A percentile compares a stretch with the other conserved stretches of the same genome.
phyloP scores from a whole-genome alignment of 2,113 vertebrate species.

The Solea senegalensis region DNA sequence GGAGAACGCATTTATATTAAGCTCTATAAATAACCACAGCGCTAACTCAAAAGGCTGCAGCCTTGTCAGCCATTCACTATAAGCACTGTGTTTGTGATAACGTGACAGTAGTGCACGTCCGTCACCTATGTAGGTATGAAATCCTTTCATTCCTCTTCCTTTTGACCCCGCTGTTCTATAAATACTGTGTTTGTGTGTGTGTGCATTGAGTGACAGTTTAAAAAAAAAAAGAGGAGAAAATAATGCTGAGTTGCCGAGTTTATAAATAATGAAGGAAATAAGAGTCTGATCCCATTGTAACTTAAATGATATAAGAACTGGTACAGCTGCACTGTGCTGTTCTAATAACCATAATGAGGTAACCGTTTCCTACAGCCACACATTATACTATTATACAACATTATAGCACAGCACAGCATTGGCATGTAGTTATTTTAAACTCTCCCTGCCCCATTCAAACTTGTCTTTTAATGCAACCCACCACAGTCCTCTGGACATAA shows the following conservation, averaged over 20 bases:
- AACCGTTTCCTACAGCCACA: slow-evolving; percentile 52
- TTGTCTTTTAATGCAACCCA: slow-evolving; percentile 63
- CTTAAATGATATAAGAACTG: slow-evolving; percentile 31
- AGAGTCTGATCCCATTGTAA: slow-evolving; percentile 32
- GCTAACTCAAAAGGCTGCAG: slow-evolving; percentile 61
- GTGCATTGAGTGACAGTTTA: slow-evolving; percentile 46
- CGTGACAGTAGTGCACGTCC: slow-evolving; percentile 66
- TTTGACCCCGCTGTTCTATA: slow-evolving; percentile 73
- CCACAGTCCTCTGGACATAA: slow-evolving; percentile 65
- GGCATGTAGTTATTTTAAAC: slow-evolving; percentile 46
- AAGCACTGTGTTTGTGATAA: slow-evolving; percentile 57
- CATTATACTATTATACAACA: slow-evolving; percentile 25
- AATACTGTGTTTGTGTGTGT: slow-evolving; percentile 68
- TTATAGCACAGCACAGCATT: slow-evolving; percentile 9
- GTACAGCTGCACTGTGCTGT: slow-evolving; percentile 25
- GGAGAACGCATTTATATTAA: slow-evolving; percentile 28
- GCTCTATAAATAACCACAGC: slow-evolving; percentile 66
- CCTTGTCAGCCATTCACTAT: slow-evolving; percentile 71
- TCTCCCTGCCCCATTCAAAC: slow-evolving; percentile 62
- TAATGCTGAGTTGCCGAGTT: slow-evolving; percentile 49
- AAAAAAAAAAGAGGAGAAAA: slow-evolving; percentile 29
- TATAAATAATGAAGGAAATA: slow-evolving; percentile 47
- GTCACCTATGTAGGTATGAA: slow-evolving; percentile 67
- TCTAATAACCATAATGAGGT: slow-evolving; percentile 57
- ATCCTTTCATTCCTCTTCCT: slow-evolving; percentile 61